Evolutionary conservation across 2,797 vertebrate genomes (phyloP), one percentile per base, ranked within the genome.

Genomic region (Tolypeutes matacus): DNA sequence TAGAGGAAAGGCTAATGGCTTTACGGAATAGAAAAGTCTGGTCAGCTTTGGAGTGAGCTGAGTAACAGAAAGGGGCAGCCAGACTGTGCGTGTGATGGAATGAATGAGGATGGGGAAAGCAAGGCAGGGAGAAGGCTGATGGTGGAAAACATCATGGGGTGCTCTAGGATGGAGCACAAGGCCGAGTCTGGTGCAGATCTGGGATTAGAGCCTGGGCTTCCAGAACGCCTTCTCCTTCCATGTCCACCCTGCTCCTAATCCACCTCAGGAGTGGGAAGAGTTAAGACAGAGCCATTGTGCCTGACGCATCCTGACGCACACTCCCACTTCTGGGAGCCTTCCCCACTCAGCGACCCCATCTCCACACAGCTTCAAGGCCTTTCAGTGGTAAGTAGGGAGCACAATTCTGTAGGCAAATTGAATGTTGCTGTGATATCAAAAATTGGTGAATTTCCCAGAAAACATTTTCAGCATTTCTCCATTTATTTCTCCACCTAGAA

Each of bases 401-500:
- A 76, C 10, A n/a, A 23, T 27, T 56, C 36, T 83, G 11, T 51
- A 67, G 80, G 49, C 64, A 93, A 95, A 62, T 4, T 4, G 5
- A 73, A 78, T 31, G 31, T 69, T 31, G 49, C 53, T 42, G 42
- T 58, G 39, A 58, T 25, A 72, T 89, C 56, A 86, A 85, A 11
- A 92, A 86, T 51, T 58, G 21, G 39, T 64, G 8, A 58, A 87
- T 60, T 39, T 84, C 77, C 69, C 21, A 82, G 84, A 94, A 89
- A 67, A 60, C 27, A 80, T 51, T 77, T 65, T 42, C 75, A 84
- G n/a, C 23, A 42, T 76, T 86, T 94, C 82, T 69, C 39, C 53
- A 56, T 75, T 67, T 60, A 53, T 89, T 76, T 95, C 31, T 87
- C 65, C 72, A 84, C 83, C 15, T 69, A 70, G 64, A 83, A 93